Percentiles rank a stretch among this genome's conserved stretches.
Conservation (phyloP, 2,113 vertebrate species). For the Silurus glanis region DNA sequence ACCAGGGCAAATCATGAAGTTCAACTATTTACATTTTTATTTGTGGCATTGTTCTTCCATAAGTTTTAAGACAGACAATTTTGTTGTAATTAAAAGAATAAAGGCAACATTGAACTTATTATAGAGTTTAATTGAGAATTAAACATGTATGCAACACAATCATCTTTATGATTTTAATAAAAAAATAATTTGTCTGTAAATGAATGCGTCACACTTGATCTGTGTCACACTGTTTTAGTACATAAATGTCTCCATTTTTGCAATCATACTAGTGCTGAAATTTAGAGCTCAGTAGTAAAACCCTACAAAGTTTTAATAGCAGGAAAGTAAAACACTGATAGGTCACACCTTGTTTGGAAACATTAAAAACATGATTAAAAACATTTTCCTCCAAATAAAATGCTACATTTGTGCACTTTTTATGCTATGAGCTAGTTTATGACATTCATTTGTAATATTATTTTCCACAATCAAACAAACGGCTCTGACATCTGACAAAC, state of each 20-base stretch:
- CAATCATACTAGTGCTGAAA: background rate
- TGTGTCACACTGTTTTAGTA: background rate
- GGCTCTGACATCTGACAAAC: conserved; percentile 58
- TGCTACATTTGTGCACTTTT: conserved; percentile 57
- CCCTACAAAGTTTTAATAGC: conserved; percentile 13
- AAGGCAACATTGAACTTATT: background rate
- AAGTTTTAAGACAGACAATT: background rate
- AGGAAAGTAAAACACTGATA: conserved; percentile 29
- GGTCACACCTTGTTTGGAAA: conserved; percentile 13
- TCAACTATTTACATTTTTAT: background rate
- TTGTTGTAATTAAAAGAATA: background rate
- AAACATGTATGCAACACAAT: background rate
- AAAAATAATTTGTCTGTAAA: background rate
- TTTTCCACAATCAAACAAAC: conserved; percentile 30
- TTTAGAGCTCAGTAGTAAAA: background rate
- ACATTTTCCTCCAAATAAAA: conserved; percentile 60
- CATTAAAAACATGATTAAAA: conserved; percentile 41
- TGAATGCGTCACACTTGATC: background rate
- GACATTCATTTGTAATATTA: conserved; percentile 36
- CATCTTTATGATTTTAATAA: conserved; percentile 6
- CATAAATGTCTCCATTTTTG: background rate
- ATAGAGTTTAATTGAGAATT: background rate
- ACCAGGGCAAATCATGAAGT: background rate
- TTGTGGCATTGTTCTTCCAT: background rate
- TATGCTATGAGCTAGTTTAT: conserved; percentile 62